phyloP scores from a whole-genome alignment of 2,888 invertebrate species.

The Troides oblongomaculatus region DNA sequence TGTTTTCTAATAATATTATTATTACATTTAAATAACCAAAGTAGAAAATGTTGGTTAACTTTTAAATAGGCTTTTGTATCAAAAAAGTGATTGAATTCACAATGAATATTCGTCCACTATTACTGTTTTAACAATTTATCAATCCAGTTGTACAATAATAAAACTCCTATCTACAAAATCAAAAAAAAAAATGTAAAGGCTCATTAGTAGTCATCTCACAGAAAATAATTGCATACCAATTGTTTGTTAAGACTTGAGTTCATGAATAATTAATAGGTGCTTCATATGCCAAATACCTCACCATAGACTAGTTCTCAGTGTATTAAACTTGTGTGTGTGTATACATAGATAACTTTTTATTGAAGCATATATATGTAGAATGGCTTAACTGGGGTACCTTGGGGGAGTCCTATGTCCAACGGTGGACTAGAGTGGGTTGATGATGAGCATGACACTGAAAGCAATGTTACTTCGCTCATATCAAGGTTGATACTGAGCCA shows the following conservation, averaged over 20 bases:
- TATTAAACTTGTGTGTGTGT: slow-evolving; percentile 3
- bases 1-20: too few species aligned
- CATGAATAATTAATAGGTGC: slow-evolving; percentile 28
- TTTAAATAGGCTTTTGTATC: neutral
- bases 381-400: too few species aligned
- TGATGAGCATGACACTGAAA: neutral
- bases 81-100: neutral
- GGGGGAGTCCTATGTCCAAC: too few species aligned
- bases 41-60: neutral
- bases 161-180: too few species aligned
- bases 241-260: slow-evolving; percentile 22
- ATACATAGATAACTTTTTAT: neutral
- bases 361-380: neutral
- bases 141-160: neutral
- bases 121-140: neutral
- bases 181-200: neutral
- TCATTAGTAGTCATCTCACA: slow-evolving; percentile 24
- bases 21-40: neutral
- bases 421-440: too few species aligned
- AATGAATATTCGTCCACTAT: neutral
- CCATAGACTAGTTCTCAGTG: slow-evolving; percentile 25
- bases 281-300: slow-evolving; percentile 26
- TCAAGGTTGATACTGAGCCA: too few species aligned
- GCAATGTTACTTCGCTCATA: too few species aligned
- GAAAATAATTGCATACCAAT: slow-evolving; percentile 19